phyloP scores from a whole-genome alignment of 2,113 vertebrate species.

The Hucho hucho region DNA sequence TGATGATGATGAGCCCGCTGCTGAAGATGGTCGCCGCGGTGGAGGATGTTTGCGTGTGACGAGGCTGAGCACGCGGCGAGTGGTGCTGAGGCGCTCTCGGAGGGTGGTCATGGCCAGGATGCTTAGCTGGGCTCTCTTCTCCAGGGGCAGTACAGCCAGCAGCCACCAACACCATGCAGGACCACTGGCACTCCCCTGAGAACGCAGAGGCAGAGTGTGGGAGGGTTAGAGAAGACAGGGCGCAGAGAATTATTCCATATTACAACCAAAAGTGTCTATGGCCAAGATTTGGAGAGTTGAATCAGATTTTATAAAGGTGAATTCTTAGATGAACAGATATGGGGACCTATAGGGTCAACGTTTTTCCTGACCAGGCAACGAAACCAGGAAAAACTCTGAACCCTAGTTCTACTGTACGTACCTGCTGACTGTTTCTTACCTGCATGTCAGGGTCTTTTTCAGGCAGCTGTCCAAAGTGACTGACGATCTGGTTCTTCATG shows the following conservation, averaged over 20 bases:
- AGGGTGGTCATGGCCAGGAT: conserved; percentile 87
- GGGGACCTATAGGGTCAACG: neutral
- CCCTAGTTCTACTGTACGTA: no score
- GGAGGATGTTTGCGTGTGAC: conserved; percentile 76
- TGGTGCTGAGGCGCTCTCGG: conserved; percentile 87
- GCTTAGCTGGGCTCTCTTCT: conserved; percentile 87
- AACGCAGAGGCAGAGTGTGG: neutral
- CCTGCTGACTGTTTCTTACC: conserved; percentile 61
- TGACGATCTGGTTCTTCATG: conserved; percentile 89
- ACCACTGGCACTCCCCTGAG: conserved; percentile 81
- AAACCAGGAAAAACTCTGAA: no score
- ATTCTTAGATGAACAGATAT: neutral
- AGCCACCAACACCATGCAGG: conserved; percentile 95
- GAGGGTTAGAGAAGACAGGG: neutral
- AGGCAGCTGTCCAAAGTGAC: conserved; percentile 89
- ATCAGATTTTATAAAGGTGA: no score
- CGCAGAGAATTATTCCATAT: no score
- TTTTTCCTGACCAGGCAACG: neutral
- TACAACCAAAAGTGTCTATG: no score
- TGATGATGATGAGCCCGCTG: no score
- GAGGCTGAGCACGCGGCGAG: conserved; percentile 84
- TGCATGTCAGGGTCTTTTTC: conserved; percentile 85
- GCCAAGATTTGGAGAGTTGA: no score
- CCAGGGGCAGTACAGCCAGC: conserved; percentile 85
- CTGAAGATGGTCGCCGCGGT: no score